A percentile compares a stretch with the other conserved stretches of the same genome.
These are phyloP conservation scores for Leptopilina boulardi DNA, from an alignment of 1,140 invertebrate species.

Conservation along the genomic window DNA sequence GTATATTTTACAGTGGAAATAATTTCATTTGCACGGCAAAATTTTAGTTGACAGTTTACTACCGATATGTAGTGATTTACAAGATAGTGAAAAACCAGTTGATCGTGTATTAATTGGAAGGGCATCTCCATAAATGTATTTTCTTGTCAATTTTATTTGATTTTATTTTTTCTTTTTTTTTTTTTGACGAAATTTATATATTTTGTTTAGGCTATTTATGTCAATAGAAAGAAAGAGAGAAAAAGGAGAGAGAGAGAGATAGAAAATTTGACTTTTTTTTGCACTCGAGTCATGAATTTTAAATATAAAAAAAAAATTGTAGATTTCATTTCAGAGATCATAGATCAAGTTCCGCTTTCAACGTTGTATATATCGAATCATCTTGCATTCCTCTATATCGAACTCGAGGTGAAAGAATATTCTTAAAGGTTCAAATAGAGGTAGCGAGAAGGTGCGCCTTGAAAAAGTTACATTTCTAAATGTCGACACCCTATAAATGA, in stretches of 20 bases:
- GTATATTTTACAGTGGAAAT: slow-evolving; percentile 10
- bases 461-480: slow-evolving; percentile 16
- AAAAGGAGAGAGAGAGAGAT: background rate
- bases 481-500: slow-evolving; percentile 1
- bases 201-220: no score
- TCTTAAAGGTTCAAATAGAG: background rate
- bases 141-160: no score
- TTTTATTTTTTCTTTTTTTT: background rate
- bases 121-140: slow-evolving; percentile 26
- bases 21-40: slow-evolving; percentile 29
- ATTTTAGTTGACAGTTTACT: slow-evolving; percentile 32
- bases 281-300: slow-evolving; percentile 14
- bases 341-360: slow-evolving; percentile 20
- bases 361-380: background rate
- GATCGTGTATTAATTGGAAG: slow-evolving; percentile 8
- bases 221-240: background rate
- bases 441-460: slow-evolving; percentile 14
- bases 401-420: background rate
- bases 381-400: slow-evolving; percentile 5
- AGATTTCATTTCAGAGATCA: slow-evolving; percentile 16
- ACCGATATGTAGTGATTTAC: slow-evolving; percentile 24
- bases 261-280: background rate
- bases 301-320: background rate
- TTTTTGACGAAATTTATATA: background rate
- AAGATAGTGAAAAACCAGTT: slow-evolving; percentile 13